Percentiles rank a stretch among this genome's conserved stretches.
phyloP scores from a whole-genome alignment of 1,140 invertebrate genomes.

The Heliconius hewitsoni region DNA sequence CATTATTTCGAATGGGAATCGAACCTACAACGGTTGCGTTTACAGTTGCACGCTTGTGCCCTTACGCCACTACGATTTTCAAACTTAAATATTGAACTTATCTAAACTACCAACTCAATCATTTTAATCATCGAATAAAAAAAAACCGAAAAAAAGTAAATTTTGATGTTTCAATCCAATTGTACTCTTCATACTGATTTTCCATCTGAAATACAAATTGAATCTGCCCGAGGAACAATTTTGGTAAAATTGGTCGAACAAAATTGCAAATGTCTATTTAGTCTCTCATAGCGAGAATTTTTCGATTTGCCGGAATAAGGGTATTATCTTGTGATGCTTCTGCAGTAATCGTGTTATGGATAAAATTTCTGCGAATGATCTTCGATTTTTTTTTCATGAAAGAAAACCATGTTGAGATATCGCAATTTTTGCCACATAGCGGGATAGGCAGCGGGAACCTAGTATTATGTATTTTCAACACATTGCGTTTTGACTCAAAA shows the following conservation, averaged over 20 bases:
- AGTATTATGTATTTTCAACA: too few relatives aligned
- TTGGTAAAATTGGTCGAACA: background rate
- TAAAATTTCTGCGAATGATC: background rate
- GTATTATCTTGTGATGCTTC: background rate
- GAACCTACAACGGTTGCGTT: too few relatives aligned
- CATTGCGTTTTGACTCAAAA: too few relatives aligned
- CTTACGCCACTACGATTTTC: too few relatives aligned
- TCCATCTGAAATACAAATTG: background rate
- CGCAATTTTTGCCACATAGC: too few relatives aligned
- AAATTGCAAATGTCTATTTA: slow-evolving; percentile 7
- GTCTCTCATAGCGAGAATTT: background rate
- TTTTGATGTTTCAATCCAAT: background rate
- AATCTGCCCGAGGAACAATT: background rate
- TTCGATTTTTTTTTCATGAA: too few relatives aligned
- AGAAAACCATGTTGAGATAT: too few relatives aligned
- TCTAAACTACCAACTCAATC: background rate
- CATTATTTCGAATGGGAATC: too few relatives aligned
- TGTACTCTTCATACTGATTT: background rate
- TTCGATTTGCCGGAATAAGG: background rate
- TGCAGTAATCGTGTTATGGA: background rate
- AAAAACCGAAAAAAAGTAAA: background rate
- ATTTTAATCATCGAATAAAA: background rate
- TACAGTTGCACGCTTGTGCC: too few relatives aligned
- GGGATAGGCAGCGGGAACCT: too few relatives aligned
- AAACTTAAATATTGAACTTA: background rate